Conservation (phyloP, 2,888 invertebrate genomes). For the Hemicrepidius hirtus region DNA sequence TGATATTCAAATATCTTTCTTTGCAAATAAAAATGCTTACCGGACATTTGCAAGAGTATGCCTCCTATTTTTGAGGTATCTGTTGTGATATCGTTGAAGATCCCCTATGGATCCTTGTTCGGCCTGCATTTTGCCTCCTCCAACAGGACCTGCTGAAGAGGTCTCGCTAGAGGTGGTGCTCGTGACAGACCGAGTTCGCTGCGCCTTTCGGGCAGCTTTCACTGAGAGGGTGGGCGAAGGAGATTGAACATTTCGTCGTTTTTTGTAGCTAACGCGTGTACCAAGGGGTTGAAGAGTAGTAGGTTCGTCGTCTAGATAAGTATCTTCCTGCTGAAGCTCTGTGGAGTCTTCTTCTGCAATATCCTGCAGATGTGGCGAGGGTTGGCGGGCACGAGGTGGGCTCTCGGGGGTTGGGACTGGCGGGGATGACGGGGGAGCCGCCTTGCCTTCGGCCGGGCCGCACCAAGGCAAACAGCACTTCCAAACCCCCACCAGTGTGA, state of each 20-base stretch:
- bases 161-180: conserved; percentile 69
- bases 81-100: conserved; percentile 90
- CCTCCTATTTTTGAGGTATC: conserved; percentile 89
- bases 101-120: conserved; percentile 94
- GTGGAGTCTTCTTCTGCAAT: conserved; percentile 89
- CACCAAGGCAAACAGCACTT: conserved; percentile 90
- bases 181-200: conserved; percentile 55
- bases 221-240: conserved; percentile 72
- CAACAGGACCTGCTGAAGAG: conserved; percentile 66
- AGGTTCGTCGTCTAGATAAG: conserved; percentile 74
- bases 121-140: conserved; percentile 88
- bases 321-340: conserved; percentile 75
- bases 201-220: conserved; percentile 26
- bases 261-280: conserved; percentile 66
- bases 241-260: conserved; percentile 73
- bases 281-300: conserved; percentile 71
- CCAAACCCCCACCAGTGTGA: conserved; percentile 85
- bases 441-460: conserved; percentile 79
- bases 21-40: conserved; percentile 75
- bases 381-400: conserved; percentile 78
- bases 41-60: conserved; percentile 95
- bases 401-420: conserved; percentile 71
- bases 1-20: no score
- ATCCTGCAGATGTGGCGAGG: conserved; percentile 83
- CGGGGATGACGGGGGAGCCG: conserved; percentile 64